Conservation (phyloP, 2,797 vertebrate species). For the Okamejei kenojei region DNA sequence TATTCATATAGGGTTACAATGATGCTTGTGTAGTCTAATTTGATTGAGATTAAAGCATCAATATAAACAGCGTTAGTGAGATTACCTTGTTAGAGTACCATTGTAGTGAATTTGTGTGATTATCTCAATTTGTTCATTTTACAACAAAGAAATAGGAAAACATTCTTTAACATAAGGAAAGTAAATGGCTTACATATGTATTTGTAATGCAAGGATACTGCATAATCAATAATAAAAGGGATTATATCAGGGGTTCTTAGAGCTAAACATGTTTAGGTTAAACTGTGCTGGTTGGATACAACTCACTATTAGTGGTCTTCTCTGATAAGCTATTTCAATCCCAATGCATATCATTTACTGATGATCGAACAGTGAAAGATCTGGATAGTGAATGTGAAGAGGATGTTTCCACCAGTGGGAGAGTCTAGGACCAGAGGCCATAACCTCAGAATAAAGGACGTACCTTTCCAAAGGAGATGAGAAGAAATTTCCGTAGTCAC, state of each 20-base stretch:
- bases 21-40: neutral
- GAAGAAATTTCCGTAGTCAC: too few species aligned
- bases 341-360: too few species aligned
- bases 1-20: neutral
- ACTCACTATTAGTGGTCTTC: neutral
- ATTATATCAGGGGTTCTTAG: neutral
- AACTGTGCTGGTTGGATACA: neutral
- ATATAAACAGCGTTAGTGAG: neutral
- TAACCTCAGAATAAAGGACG: too few species aligned
- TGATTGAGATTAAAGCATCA: neutral
- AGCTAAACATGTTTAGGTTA: neutral
- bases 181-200: neutral
- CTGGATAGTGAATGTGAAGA: too few species aligned
- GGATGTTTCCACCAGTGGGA: too few species aligned
- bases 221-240: neutral
- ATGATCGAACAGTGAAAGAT: too few species aligned
- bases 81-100: neutral
- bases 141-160: neutral
- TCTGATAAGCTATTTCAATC: too few species aligned
- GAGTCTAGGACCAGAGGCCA: too few species aligned
- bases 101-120: neutral
- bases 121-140: neutral
- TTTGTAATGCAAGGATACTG: neutral
- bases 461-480: too few species aligned
- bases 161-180: neutral